Conservation (phyloP, 1,140 invertebrate genomes). For the Geopemphigus sp. region DNA sequence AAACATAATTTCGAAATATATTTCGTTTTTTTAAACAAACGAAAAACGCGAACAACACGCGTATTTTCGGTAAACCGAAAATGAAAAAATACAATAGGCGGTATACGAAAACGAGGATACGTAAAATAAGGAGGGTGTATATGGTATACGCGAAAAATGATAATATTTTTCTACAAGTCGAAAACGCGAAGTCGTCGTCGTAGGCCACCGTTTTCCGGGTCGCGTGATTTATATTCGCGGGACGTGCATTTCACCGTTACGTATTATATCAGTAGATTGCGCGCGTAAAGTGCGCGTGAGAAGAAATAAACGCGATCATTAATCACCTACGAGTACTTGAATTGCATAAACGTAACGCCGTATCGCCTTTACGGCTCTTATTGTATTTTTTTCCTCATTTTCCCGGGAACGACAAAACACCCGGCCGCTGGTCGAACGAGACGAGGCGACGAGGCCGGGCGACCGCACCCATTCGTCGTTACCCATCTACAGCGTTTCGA, state of each 20-base stretch:
- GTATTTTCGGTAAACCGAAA: too few species aligned
- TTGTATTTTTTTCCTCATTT: neutral
- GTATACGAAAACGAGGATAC: too few species aligned
- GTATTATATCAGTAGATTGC: slow-evolving; percentile 22
- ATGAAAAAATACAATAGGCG: too few species aligned
- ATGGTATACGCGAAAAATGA: slow-evolving; percentile 1
- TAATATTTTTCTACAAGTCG: neutral
- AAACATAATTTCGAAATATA: too few species aligned
- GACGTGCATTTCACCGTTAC: slow-evolving; percentile 10
- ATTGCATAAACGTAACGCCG: slow-evolving; percentile 41
- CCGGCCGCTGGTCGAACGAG: neutral
- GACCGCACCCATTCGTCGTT: too few species aligned
- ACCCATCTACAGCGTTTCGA: too few species aligned
- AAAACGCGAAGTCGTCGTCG: neutral
- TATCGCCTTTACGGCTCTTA: neutral
- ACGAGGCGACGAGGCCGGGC: neutral
- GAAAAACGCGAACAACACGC: too few species aligned
- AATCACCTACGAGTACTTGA: slow-evolving; percentile 33
- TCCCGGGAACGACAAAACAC: neutral
- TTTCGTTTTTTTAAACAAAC: too few species aligned
- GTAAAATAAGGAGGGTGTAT: too few species aligned
- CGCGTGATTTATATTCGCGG: slow-evolving; percentile 20
- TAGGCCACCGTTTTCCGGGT: neutral
- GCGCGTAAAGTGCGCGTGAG: slow-evolving; percentile 6
- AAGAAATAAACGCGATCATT: slow-evolving; percentile 31